Evolutionary conservation across 2,888 invertebrate species (phyloP).

Genomic region (Synanthedon andrenaeformis): DNA sequence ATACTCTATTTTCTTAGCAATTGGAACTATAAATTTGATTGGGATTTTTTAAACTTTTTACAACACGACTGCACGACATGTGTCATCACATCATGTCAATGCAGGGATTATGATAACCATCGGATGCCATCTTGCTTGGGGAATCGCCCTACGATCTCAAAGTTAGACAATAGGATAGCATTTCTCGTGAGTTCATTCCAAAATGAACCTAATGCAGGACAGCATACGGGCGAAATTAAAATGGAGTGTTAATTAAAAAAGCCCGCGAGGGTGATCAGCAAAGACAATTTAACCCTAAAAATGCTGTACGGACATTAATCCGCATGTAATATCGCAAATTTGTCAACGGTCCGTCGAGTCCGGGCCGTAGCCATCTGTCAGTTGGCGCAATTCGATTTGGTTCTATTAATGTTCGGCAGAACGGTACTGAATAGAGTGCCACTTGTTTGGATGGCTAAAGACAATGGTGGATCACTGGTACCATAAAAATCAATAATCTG

Average conservation of each 20-base stretch:
- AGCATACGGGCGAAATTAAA: conserved; percentile 15
- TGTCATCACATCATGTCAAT: conserved; percentile 71
- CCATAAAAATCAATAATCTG: conserved; percentile 11
- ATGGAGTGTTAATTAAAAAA: conserved; percentile 11
- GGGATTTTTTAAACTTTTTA: conserved; percentile 55
- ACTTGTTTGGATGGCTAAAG: conserved; percentile 28
- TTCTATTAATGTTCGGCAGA: conserved; percentile 40
- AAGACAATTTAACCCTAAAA: conserved; percentile 72
- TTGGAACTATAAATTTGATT: conserved; percentile 18
- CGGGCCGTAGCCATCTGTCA: conserved; percentile 54
- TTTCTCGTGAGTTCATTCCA: conserved; percentile 7
- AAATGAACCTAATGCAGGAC: conserved; percentile 13
- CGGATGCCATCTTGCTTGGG: conserved; percentile 63
- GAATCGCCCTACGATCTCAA: conserved; percentile 65
- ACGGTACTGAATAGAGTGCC: conserved; percentile 16
- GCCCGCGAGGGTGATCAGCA: conserved; percentile 42
- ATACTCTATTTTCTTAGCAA: conserved; percentile 18
- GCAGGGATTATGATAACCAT: conserved; percentile 70
- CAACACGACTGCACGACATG: conserved; percentile 64
- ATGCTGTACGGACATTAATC: conserved; percentile 65
- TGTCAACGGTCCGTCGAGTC: conserved; percentile 52
- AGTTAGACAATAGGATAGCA: conserved; percentile 28
- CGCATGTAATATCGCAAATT: conserved; percentile 70
- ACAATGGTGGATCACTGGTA: conserved; percentile 12
- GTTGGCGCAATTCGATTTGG: conserved; percentile 54